Evolutionary conservation across 2,797 vertebrate species (phyloP), one percentile per base, ranked within the genome.

Genomic region (Scarus forsteni): DNA sequence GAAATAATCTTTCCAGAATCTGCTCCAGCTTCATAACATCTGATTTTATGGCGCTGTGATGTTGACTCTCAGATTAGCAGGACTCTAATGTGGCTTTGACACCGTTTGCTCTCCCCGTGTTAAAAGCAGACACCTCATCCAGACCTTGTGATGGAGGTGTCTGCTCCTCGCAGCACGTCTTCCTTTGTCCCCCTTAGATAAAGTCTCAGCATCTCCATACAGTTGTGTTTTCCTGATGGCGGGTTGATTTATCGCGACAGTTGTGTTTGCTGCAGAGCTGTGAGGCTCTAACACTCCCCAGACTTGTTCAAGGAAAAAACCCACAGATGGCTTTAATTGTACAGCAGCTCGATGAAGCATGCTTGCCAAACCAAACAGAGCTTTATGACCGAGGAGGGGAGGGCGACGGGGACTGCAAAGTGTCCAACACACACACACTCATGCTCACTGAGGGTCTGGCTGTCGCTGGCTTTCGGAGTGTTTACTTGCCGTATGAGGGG

Each of bases 401-500:
- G 49, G 64, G 39, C 0, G 45, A 60, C 57, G 49, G 79, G 58
- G 79, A 74, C 86, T 85, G 87, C 83, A 83, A 48, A 67, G 60
- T 81, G 61, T 83, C 65, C 42, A 72, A 73, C 54, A 55, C 11
- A 53, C 45, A 62, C 43, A 46, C 45, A 80, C 19, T 8, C 57
- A 57, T 52, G 74, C 53, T 55, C 67, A 43, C 45, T 69, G 53
- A 59, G 3, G 34, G 55, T 38, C 57, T 14, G 14, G 55, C 81
- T 85, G 85, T 75, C 66, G 61, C 79, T 85, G 81, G 73, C 85
- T 87, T 78, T 78, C 66, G 82, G 84, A 89, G 75, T 93, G 92
- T 93, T 93, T 93, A 92, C 90, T 92, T 89, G 87, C 79, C 58
- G 75, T 79, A 80, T 73, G 87, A 93, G 92, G 91, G 94, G 92